Base-by-base conservation (phyloP, 2,888 invertebrate genomes). In the Byasa hedistus region DNA sequence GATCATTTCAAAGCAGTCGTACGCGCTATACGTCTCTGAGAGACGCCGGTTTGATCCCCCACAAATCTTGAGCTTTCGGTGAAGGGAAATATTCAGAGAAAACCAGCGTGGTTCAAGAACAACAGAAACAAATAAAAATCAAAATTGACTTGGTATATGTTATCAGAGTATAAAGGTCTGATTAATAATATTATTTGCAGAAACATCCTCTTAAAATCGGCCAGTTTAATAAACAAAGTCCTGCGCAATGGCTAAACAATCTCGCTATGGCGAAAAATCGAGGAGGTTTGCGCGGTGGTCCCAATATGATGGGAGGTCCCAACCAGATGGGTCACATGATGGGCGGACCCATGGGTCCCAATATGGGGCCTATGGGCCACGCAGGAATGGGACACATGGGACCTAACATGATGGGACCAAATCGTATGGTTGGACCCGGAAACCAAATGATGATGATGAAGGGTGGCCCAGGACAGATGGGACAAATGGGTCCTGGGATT, bases 121-220 rank as follows among this genome's bases (percentile, higher is more conserved):
- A 39, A 15, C 32, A 32, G 32, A n/a, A n/a, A n/a, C n/a, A n/a
- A n/a, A n/a, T n/a, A n/a, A n/a, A 27, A 27, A 27, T 5, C 3
- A 15, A 39, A 39, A 39, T 15, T 39, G 15, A 12, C 15, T 39
- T 1, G 15, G 3, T 39, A 7, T 32, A 39, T 15, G 15, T 39
- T 15, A 39, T 39, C 12, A 15, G 10, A 39, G 15, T 39, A 15
- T 15, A 15, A 39, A 39, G 12, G 15, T 0, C 39, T 39, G 12
- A 2, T 15, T 39, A 39, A 39, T 39, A 39, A 39, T 39, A 39
- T 48, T n/a, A 48, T 76, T 93, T 93, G 68, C 92, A 96, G 94
- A 98, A 98, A 93, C 96, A 97, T 87, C 98, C 98, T 4, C 93
- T 97, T 76, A 98, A 98, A 93, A 94, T 96, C 84, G 96, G 96